Base-by-base conservation (phyloP, 2,113 vertebrate species). In the Ranitomeya imitator region DNA sequence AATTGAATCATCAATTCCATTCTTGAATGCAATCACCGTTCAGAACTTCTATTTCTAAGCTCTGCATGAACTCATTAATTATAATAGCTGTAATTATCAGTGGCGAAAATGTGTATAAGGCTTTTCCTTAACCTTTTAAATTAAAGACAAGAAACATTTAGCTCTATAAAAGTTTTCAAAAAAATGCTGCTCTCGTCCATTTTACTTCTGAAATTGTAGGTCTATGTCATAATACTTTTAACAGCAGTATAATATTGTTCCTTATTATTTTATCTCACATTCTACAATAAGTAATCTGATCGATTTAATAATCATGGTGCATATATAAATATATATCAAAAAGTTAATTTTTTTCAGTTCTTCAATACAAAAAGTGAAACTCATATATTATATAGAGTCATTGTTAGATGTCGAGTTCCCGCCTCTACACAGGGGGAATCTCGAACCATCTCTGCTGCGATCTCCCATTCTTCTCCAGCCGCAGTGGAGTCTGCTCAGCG, bases 11-110 rank as follows among this genome's bases (percentile, higher is more conserved):
- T 74, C 37, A 74, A 18, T 74, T 45, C 71, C 71, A 74, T 74
- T 31, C 71, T 74, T 3, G 6, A 74, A 45, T 51, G 71, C 71
- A 74, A 74, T 74, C 71, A 74, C 37, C 2, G 7, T 74, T 74
- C 71, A 45, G 37, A 74, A 74, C 51, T 45, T 26, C 71, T 45
- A 51, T 74, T 74, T 74, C 31, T 74, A 74, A 74, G 71, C 71
- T 74, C 71, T 74, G 71, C 37, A 74, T 74, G 15, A 74, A 71
- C 67, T 51, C 31, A 74, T 74, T 74, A 74, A 74, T 45, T 51
- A 45, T 74, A 45, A 74, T 45, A 74, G 31, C 31, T 45, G 71
- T 67, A 73, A 73, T 73, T 73, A 37, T 73, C 69, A 37, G 26
- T 74, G 19, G 37, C 19, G 45, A n/a, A 74, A 74, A 45, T 0